Percentiles rank a stretch among this genome's conserved stretches.
phyloP scores from a whole-genome alignment of 2,888 invertebrate species.

The Rotaria sp. region DNA sequence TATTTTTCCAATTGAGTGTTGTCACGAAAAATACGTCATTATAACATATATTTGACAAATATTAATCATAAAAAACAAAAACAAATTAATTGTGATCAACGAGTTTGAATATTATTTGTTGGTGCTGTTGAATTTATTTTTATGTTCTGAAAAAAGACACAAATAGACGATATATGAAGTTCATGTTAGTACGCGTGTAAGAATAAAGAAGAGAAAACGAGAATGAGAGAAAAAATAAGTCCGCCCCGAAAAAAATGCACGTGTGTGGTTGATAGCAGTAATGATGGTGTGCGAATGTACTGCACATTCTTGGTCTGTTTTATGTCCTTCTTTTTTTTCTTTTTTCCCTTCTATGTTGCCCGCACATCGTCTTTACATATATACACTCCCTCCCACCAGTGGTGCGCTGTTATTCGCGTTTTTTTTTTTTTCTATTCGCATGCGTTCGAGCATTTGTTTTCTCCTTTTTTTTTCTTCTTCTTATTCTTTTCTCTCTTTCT shows the following conservation, averaged over 20 bases:
- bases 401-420: background rate
- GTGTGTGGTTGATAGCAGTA: background rate
- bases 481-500: background rate
- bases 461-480: background rate
- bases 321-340: slow-evolving; percentile 13
- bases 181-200: background rate
- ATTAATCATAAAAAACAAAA: background rate
- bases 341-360: background rate
- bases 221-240: background rate
- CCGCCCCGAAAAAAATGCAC: background rate
- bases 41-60: background rate
- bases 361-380: background rate
- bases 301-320: slow-evolving; percentile 22
- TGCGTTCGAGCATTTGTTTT: slow-evolving; percentile 14
- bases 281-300: background rate
- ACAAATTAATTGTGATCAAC: background rate
- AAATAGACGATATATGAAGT: background rate
- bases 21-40: background rate
- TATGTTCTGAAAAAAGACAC: slow-evolving; percentile 7
- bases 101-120: background rate
- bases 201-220: background rate
- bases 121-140: background rate
- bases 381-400: slow-evolving; percentile 2
- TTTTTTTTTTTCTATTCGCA: slow-evolving; percentile 4
- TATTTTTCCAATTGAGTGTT: background rate